Percentiles rank a stretch among this genome's conserved stretches.
Conservation (phyloP, 2,888 invertebrate genomes). For the Drosophila suboccidentalis region DNA sequence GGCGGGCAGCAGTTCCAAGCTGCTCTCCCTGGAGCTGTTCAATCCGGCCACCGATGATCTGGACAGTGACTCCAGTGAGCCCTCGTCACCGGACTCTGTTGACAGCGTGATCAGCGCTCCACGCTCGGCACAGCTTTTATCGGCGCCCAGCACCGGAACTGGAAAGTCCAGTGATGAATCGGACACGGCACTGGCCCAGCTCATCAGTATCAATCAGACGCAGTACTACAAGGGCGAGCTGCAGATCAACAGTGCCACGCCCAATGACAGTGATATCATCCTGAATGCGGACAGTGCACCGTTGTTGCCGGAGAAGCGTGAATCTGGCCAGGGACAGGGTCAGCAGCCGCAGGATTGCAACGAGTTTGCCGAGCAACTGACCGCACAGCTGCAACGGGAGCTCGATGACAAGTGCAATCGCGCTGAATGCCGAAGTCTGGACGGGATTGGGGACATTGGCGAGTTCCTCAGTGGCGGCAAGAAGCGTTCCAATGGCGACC, state of each 20-base stretch:
- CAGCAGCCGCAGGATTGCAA: constrained; percentile 88
- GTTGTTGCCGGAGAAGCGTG: constrained; percentile 65
- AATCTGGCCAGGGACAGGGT: constrained; percentile 35
- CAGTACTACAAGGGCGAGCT: constrained; percentile 70
- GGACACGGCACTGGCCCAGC: constrained; percentile 44
- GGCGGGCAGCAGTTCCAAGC: constrained; percentile 86
- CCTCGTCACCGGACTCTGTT: constrained; percentile 93
- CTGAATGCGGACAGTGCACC: constrained; percentile 81
- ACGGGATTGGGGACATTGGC: constrained; percentile 80
- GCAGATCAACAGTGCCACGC: constrained; percentile 62
- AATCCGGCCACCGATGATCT: constrained; percentile 96
- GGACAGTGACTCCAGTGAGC: constrained; percentile 94
- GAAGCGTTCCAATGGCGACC: constrained; percentile 81
- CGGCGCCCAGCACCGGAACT: constrained; percentile 37
- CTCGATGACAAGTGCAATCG: constrained; percentile 87
- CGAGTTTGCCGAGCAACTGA: constrained; percentile 93
- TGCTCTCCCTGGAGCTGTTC: constrained; percentile 93
- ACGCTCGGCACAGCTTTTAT: constrained; percentile 65
- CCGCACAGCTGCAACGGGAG: constrained; percentile 92
- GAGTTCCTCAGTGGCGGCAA: constrained; percentile 71
- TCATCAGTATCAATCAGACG: constrained; percentile 57
- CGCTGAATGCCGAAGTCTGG: constrained; percentile 79
- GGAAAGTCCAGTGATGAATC: constrained; percentile 65
- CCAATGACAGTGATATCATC: constrained; percentile 70
- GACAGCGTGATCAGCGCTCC: constrained; percentile 93